Base-by-base conservation (phyloP, 2,888 invertebrate species). In the Pterostichus niger region DNA sequence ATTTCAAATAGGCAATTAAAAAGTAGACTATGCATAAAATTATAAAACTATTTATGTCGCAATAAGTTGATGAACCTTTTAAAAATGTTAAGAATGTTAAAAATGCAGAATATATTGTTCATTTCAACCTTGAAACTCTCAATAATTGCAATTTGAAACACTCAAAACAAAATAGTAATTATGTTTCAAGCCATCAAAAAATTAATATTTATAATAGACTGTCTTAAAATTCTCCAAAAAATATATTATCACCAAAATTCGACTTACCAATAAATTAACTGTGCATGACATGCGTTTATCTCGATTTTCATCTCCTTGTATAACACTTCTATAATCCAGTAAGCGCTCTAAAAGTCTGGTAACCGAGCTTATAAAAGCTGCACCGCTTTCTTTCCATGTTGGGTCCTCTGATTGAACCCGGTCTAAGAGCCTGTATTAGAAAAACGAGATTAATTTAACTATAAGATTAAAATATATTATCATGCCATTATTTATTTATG, bases 201-300 rank as follows among this genome's bases (percentile, higher is more conserved):
- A 2, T 24, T 2, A 24, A 24, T 24, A 24, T 24, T 24, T 24
- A n/a, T 24, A 24, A 24, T 3, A 24, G 24, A 2, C 1, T 24
- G 24, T 24, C 24, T 3, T 3, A 24, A 24, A 24, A 24, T 24
- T 24, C 24, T 2, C 24, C 24, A 24, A 24, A n/a, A n/a, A n/a
- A n/a, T n/a, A n/a, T n/a, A 24, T 24, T 24, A 24, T 3, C 24
- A 1, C 24, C 24, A 24, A 24, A 24, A 40, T 7, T 9, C 6
- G 9, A 40, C 92, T 91, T 89, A 96, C 96, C 89, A 98, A 91
- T 85, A 99, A 91, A 90, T 98, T 98, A 82, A 98, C 97, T 3
- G 98, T 98, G 88, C 98, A 98, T 0, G 97, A 97, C 98, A 98
- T 98, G 84, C 97, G 92, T 89, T 98, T 98, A 89, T 98, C 98